phyloP scores from a whole-genome alignment of 2,797 vertebrate species.

The Enteromius unitaeniatus region DNA sequence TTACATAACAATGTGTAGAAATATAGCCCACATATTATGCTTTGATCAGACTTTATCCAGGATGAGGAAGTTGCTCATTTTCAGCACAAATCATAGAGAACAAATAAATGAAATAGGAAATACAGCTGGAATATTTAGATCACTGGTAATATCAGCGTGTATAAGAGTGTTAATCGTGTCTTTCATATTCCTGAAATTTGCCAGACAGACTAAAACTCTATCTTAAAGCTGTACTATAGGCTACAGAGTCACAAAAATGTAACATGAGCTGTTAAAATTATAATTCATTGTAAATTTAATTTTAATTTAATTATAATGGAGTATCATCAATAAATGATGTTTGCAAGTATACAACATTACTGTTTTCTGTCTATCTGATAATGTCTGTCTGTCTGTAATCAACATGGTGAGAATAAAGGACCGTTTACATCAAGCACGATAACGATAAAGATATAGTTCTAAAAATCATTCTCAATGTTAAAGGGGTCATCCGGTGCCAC shows the following conservation, averaged over 20 bases:
- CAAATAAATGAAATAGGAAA: too few species aligned
- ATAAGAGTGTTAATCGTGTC: background rate
- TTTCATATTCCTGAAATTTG: background rate
- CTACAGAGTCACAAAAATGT: background rate
- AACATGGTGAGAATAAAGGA: background rate
- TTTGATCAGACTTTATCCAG: background rate
- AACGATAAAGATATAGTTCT: too few species aligned
- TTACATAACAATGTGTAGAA: background rate
- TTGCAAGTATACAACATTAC: background rate
- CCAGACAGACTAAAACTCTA: background rate
- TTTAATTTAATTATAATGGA: slow-evolving; percentile 15
- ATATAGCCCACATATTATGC: background rate
- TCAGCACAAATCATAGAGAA: background rate
- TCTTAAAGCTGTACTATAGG: background rate
- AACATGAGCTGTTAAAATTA: background rate
- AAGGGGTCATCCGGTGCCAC: too few species aligned
- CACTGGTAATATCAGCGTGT: background rate
- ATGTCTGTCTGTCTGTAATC: background rate
- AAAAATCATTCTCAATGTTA: too few species aligned
- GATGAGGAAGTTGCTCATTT: background rate
- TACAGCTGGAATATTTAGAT: background rate
- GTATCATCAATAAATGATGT: slow-evolving; percentile 6
- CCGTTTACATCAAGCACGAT: too few species aligned
- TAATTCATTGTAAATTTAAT: slow-evolving; percentile 8
- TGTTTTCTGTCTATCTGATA: background rate